A percentile compares a stretch with the other conserved stretches of the same genome.
These are phyloP conservation scores for Cynoglossus semilaevis DNA, from an alignment of 2,113 vertebrate species.

Conservation along the genomic window DNA sequence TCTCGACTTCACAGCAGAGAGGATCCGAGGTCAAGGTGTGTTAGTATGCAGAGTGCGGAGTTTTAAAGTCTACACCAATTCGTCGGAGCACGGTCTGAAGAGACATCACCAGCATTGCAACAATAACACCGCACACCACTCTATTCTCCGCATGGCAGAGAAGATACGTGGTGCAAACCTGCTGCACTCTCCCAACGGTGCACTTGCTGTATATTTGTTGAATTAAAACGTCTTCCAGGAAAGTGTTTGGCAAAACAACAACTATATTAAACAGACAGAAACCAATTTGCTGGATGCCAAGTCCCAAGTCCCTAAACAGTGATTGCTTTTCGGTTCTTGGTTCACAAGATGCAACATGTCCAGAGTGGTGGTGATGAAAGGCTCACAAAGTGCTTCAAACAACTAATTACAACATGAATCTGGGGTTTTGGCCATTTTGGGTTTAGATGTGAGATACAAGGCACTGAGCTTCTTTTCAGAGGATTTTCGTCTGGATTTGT, in stretches of 20 bases:
- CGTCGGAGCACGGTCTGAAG: conserved; percentile 49
- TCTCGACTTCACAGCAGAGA: conserved; percentile 36
- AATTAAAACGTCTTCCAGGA: conserved; percentile 60
- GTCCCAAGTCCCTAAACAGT: conserved; percentile 46
- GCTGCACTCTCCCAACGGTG: conserved; percentile 29
- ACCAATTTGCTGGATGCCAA: conserved; percentile 52
- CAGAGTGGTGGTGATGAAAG: conserved; percentile 1
- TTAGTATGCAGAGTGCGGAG: conserved; percentile 58
- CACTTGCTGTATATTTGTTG: conserved; percentile 59
- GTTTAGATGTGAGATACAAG: not conserved
- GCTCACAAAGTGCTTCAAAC: not conserved
- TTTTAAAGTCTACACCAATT: conserved; percentile 53
- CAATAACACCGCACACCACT: conserved; percentile 44
- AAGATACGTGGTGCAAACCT: conserved; percentile 46
- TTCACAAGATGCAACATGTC: conserved; percentile 15
- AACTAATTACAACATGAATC: not conserved
- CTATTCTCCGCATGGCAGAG: conserved; percentile 44
- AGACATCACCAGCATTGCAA: conserved; percentile 63
- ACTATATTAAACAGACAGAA: conserved; percentile 55
- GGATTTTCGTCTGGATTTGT: not conserved
- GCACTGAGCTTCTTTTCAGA: too few species aligned
- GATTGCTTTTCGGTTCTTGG: conserved; percentile 32
- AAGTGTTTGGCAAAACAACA: conserved; percentile 43
- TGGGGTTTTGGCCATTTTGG: not conserved
- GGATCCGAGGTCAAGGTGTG: conserved; percentile 50